phyloP scores from a whole-genome alignment of 2,888 invertebrate species.

The Ochropleura leucogaster region DNA sequence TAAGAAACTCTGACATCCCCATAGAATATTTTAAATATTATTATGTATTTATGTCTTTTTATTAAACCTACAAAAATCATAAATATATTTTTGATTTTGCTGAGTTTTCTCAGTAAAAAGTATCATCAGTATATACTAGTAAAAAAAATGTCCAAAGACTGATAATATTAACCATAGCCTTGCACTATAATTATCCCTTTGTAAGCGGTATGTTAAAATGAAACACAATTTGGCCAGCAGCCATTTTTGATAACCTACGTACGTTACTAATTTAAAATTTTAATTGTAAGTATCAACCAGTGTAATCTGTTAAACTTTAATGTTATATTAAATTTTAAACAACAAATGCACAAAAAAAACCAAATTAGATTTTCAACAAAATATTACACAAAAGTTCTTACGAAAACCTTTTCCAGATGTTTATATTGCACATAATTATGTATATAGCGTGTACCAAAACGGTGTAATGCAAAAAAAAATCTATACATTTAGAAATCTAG shows the following conservation, averaged over 20 bases:
- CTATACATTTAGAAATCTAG: too few species aligned
- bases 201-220: constrained; percentile 55
- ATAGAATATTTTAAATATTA: too few species aligned
- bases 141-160: neutral
- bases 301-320: neutral
- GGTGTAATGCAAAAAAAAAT: too few species aligned
- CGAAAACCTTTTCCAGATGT: too few species aligned
- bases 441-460: neutral
- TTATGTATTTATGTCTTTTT: too few species aligned
- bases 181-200: constrained; percentile 40
- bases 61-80: too few species aligned
- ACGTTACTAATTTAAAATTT: constrained; percentile 42
- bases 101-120: too few species aligned
- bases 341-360: too few species aligned
- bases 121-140: too few species aligned
- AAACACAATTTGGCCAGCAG: constrained; percentile 52
- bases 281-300: neutral
- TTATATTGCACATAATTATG: neutral
- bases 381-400: neutral
- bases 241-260: constrained; percentile 57
- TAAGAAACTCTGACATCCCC: neutral
- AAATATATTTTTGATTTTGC: too few species aligned
- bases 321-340: neutral
- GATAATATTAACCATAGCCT: neutral
- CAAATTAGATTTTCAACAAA: neutral